phyloP scores from a whole-genome alignment of 1,140 invertebrate genomes.

The Rhizoglyphus robini region DNA sequence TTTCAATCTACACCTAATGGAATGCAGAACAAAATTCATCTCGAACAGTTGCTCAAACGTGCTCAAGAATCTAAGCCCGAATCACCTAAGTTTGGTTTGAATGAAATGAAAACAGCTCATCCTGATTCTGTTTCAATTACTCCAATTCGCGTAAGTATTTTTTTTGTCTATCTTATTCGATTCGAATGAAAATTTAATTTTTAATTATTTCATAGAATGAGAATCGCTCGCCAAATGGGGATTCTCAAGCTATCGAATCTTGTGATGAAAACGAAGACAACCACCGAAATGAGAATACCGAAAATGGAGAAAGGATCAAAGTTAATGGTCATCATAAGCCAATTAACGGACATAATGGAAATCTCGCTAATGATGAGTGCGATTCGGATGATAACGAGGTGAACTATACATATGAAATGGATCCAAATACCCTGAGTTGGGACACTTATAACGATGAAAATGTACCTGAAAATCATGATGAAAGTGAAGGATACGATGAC shows the following conservation, averaged over 20 bases:
- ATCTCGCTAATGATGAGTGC: neutral
- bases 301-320: neutral
- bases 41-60: too few species aligned
- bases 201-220: constrained; percentile 1
- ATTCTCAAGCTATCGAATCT: neutral
- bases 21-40: too few species aligned
- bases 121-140: neutral
- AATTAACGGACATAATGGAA: neutral
- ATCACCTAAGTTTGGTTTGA: too few species aligned
- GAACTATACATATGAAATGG: constrained; percentile 17
- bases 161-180: neutral
- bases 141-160: neutral
- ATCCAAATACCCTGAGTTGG: constrained; percentile 3
- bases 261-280: constrained; percentile 12
- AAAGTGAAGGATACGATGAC: neutral
- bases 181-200: neutral
- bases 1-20: too few species aligned
- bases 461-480: neutral
- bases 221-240: neutral
- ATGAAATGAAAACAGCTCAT: too few species aligned
- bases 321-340: neutral
- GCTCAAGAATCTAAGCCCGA: too few species aligned
- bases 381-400: neutral
- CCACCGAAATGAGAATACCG: neutral
- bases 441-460: constrained; percentile 8